Conservation (phyloP, 2,797 vertebrate genomes). For the Lacerta viridis region DNA sequence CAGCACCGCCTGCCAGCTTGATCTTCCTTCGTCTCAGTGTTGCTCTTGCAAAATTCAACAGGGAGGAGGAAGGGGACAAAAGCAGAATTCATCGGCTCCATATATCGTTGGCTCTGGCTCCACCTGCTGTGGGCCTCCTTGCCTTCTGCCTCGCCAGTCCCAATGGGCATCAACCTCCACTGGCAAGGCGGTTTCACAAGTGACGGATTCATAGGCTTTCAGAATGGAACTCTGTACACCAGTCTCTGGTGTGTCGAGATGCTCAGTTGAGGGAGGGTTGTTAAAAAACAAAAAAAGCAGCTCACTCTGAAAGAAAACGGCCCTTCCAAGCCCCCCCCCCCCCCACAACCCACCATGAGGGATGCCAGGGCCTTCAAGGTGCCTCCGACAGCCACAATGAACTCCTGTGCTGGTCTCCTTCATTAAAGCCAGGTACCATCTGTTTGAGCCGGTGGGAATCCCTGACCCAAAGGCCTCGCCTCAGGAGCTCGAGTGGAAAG, state of each 20-base stretch:
- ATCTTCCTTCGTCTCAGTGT: too few species aligned
- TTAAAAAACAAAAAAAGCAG: too few species aligned
- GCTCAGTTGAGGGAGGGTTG: neutral
- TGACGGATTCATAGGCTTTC: neutral
- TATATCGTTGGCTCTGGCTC: too few species aligned
- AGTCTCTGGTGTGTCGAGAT: neutral
- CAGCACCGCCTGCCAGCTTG: too few species aligned
- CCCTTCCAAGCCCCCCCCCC: neutral
- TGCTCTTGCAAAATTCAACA: too few species aligned
- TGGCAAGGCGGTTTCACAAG: neutral
- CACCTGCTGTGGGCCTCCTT: too few species aligned
- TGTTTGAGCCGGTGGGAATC: slow-evolving; percentile 6
- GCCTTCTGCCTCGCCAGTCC: too few species aligned
- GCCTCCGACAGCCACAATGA: neutral
- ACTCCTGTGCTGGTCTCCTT: neutral
- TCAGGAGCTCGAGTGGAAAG: slow-evolving; percentile 20
- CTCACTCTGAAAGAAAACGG: neutral
- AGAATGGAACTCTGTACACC: neutral
- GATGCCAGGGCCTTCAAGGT: slow-evolving; percentile 1
- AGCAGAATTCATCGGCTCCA: too few species aligned
- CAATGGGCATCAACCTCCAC: too few species aligned
- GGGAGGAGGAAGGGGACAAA: too few species aligned
- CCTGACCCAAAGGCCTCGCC: slow-evolving; percentile 14
- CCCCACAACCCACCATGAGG: neutral
- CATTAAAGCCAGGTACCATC: slow-evolving; percentile 27